Conservation (phyloP, 2,797 vertebrate genomes). For the Dendrocincla tyrannina region DNA sequence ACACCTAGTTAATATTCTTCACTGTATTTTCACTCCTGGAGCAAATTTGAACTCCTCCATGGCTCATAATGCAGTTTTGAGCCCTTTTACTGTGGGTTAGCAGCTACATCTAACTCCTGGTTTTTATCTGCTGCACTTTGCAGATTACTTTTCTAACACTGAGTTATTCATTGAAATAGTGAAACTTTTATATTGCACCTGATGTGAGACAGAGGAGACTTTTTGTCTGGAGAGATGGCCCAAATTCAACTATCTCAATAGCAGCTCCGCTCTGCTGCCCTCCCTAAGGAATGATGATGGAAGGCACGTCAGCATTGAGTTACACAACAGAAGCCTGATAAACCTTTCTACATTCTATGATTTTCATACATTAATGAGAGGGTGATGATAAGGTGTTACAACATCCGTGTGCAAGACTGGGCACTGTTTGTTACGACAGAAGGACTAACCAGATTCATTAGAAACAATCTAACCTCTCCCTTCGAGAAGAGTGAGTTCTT, state of each 20-base stretch:
- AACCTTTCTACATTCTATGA: not conserved
- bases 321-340: constrained; percentile 25
- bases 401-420: constrained; percentile 21
- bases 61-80: not conserved
- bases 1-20: not conserved
- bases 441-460: not conserved
- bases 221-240: not conserved
- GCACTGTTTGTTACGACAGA: constrained; percentile 13
- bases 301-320: not conserved
- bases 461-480: not conserved
- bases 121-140: not conserved
- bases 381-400: constrained; percentile 65
- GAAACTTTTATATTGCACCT: not conserved
- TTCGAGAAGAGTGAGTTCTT: not conserved
- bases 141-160: not conserved
- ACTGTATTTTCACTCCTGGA: not conserved
- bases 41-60: not conserved
- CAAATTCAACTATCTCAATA: not conserved
- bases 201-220: not conserved
- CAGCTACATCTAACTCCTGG: not conserved
- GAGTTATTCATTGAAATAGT: not conserved
- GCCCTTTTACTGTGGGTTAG: not conserved
- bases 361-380: constrained; percentile 42
- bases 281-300: constrained; percentile 4
- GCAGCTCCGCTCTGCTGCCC: not conserved